Evolutionary conservation across 2,888 invertebrate species (phyloP).

Genomic region (Brenthis hecate): DNA sequence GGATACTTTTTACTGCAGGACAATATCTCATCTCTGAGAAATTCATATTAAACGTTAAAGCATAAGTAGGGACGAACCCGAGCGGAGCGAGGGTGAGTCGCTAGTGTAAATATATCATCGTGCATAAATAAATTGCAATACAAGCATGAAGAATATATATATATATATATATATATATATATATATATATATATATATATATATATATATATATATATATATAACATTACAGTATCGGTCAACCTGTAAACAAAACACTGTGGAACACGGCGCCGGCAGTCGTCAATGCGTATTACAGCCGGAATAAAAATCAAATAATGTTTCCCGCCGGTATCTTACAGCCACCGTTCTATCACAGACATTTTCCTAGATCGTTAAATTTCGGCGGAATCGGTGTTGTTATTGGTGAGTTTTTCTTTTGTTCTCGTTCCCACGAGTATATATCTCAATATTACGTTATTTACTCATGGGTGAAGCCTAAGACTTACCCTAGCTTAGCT

Average conservation of each 20-base stretch:
- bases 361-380: slow-evolving; percentile 91
- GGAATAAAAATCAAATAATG: slow-evolving; percentile 97
- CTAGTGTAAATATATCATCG: no score
- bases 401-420: slow-evolving; percentile 79
- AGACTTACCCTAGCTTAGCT: no score
- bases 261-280: slow-evolving; percentile 95
- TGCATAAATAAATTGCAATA: background rate
- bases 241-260: slow-evolving; percentile 88
- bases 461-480: no score
- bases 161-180: no score
- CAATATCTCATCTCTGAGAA: no score
- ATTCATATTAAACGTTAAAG: no score
- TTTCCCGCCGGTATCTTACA: slow-evolving; percentile 97
- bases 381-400: slow-evolving; percentile 96
- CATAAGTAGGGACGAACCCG: no score
- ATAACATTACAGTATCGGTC: slow-evolving; percentile 77
- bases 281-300: slow-evolving; percentile 97
- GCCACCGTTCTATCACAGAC: slow-evolving; percentile 95
- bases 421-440: no score
- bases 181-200: no score
- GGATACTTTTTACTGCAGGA: no score
- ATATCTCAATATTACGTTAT: background rate
- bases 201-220: no score
- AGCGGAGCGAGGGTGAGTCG: no score
- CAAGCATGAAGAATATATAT: background rate